These are phyloP conservation scores for Misgurnus mizolepis DNA, from an alignment of 2,113 vertebrate genomes.

Conservation along the genomic window DNA sequence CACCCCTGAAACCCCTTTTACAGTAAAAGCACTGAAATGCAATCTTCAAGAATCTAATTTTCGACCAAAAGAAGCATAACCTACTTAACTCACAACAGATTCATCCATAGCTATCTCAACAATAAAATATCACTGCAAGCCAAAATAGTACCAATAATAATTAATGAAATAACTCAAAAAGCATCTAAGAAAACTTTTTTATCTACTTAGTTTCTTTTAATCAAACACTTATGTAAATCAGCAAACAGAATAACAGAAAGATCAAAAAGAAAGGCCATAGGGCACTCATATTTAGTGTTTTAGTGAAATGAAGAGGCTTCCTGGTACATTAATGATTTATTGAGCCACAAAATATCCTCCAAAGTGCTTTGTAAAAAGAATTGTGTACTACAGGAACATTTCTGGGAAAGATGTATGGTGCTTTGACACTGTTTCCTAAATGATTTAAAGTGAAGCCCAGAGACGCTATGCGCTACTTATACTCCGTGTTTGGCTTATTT, in stretches of 20 bases:
- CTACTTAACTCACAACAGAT: background rate
- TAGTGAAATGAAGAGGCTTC: constrained; percentile 64
- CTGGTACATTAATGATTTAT: constrained; percentile 73
- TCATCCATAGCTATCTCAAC: background rate
- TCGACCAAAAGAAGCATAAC: background rate
- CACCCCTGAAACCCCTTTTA: too few relatives aligned
- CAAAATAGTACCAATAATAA: constrained; percentile 1
- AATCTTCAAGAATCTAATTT: background rate
- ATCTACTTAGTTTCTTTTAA: constrained; percentile 9
- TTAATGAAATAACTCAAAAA: background rate
- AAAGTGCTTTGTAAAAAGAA: constrained; percentile 67
- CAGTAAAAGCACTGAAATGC: background rate
- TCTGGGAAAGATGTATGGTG: constrained; percentile 42
- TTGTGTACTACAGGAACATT: constrained; percentile 60
- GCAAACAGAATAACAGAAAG: constrained; percentile 59
- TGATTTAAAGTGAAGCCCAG: constrained; percentile 25
- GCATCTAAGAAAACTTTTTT: background rate
- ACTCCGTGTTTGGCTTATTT: constrained; percentile 17
- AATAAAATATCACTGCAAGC: constrained; percentile 6
- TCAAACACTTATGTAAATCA: constrained; percentile 62
- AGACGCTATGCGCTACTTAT: constrained; percentile 14
- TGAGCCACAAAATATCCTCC: constrained; percentile 73
- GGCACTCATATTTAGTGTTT: constrained; percentile 70
- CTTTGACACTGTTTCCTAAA: constrained; percentile 11
- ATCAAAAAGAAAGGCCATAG: constrained; percentile 76